phyloP scores from a whole-genome alignment of 2,113 vertebrate genomes.

The Ailurus styani region DNA sequence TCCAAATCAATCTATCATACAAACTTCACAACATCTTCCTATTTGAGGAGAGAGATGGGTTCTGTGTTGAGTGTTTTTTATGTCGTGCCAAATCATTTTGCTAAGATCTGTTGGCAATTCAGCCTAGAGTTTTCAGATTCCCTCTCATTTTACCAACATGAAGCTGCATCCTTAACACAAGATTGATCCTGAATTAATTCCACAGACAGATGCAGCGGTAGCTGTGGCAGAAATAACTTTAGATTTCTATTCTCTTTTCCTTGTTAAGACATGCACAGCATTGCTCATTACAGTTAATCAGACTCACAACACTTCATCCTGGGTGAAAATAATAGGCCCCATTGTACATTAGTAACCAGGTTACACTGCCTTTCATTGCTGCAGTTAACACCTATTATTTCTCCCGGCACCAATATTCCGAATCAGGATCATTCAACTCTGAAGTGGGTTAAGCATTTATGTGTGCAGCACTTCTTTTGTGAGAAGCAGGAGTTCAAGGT shows the following conservation, averaged over 20 bases:
- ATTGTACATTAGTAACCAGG: not conserved
- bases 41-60: not conserved
- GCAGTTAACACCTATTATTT: not conserved
- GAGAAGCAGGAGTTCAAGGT: not conserved
- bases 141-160: not conserved
- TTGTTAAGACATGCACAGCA: not conserved
- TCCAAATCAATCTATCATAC: not conserved
- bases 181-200: not conserved
- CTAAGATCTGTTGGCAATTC: not conserved
- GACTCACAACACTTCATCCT: not conserved
- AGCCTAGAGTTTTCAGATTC: not conserved
- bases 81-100: not conserved
- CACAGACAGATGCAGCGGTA: not conserved
- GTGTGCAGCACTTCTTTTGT: not conserved
- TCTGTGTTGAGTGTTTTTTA: not conserved
- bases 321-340: not conserved
- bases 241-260: not conserved
- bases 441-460: not conserved
- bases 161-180: not conserved
- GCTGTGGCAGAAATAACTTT: not conserved
- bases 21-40: not conserved
- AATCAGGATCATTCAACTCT: not conserved
- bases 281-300: constrained; percentile 7
- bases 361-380: not conserved
- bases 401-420: not conserved